Base-by-base conservation (phyloP, 2,113 vertebrate genomes). In the Hippocampus abdominalis region DNA sequence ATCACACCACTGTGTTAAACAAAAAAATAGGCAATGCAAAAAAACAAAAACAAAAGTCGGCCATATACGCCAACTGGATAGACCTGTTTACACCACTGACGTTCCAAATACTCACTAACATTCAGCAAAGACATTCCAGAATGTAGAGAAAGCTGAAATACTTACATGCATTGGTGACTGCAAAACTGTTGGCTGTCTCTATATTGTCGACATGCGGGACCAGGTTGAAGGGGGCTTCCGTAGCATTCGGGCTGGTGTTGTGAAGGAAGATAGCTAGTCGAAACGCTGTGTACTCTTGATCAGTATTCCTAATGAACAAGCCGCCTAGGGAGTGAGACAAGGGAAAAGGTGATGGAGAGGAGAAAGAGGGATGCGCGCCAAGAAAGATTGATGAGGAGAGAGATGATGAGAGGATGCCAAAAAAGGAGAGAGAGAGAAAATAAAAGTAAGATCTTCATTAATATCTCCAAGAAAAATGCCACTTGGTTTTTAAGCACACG, bases 161-260 rank as follows among this genome's bases (percentile, higher is more conserved):
- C 97, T 98, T 93, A 99, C 97, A 99, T 92, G 97, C 97, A 85
- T 99, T 99, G 89, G 97, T 99, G 84, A 98, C 96, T 75, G 96
- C 97, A 39, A 99, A 98, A 92, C 97, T 99, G 94, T 98, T 99
- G 91, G 97, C 96, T 48, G 97, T 98, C 90, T 99, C 96, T 81
- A 98, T 98, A 93, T 99, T 98, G 94, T 98, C 97, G 77, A 99
- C 97, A 51, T 98, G 97, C 82, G 97, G 96, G 83, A 98, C 95
- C 93, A 99, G 93, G 93, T 98, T 98, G 90, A 99, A 99, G 81
- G 97, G 96, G 76, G 97, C 97, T 93, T 98, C 97, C 0, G 97
- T 97, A 64, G 95, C 96, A 77, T 99, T 99, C 62, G 97, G 97
- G 89, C 96, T 98, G 91, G 96, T 99, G 90, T 99, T 99, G 92